A percentile compares a stretch with the other conserved stretches of the same genome.
Evolutionary conservation across 2,797 vertebrate species (phyloP).

Genomic region (Smutsia gigantea): DNA sequence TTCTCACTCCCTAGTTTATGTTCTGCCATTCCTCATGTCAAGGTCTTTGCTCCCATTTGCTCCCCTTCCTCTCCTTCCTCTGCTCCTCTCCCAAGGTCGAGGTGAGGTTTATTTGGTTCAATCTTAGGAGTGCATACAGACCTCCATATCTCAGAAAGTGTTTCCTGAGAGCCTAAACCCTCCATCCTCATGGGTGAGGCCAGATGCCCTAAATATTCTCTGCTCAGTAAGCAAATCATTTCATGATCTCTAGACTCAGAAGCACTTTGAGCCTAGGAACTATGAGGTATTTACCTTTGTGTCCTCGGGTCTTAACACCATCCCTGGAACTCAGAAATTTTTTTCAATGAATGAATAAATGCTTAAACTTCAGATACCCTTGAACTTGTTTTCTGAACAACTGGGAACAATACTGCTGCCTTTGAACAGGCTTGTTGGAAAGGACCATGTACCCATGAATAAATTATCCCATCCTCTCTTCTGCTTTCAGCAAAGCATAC

Average conservation of each 20-base stretch:
- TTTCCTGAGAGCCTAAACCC: neutral
- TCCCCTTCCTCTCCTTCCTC: neutral
- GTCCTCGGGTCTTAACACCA: neutral
- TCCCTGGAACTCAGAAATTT: neutral
- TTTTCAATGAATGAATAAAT: neutral
- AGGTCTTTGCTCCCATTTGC: neutral
- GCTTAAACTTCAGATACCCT: neutral
- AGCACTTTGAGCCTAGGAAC: neutral
- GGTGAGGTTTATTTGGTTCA: neutral
- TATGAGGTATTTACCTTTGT: neutral
- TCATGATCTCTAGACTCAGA: neutral
- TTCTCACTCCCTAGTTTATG: neutral
- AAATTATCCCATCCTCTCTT: slow-evolving; percentile 33
- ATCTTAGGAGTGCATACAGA: neutral
- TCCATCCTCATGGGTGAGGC: neutral
- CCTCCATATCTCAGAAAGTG: neutral
- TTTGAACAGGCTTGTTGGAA: neutral
- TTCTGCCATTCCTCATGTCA: neutral
- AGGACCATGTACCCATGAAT: slow-evolving; percentile 31
- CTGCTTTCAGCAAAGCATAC: neutral
- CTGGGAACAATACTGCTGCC: neutral
- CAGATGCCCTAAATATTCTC: too few species aligned
- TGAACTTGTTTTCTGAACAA: neutral
- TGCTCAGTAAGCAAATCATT: neutral
- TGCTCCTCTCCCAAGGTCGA: neutral